phyloP scores from a whole-genome alignment of 2,797 vertebrate species.

The Phoxinus dragarum region DNA sequence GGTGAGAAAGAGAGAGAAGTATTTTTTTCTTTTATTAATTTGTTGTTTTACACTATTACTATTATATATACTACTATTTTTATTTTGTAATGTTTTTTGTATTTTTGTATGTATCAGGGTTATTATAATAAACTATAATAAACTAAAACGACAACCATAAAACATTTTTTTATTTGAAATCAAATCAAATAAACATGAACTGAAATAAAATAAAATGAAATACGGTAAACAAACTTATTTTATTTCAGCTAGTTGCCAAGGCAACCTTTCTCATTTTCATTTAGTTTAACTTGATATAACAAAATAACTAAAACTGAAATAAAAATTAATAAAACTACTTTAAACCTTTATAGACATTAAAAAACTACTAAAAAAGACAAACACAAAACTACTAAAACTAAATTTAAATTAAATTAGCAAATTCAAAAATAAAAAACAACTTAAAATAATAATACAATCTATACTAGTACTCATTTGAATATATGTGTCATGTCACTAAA shows the following conservation, averaged over 20 bases:
- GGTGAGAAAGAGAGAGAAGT: not conserved
- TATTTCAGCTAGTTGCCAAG: not conserved
- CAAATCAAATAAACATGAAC: not conserved
- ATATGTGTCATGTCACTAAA: not conserved
- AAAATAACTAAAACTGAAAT: not conserved
- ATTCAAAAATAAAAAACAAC: too few relatives aligned
- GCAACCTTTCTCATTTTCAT: not conserved
- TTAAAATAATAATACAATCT: too few relatives aligned
- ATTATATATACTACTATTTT: not conserved
- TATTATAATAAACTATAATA: not conserved
- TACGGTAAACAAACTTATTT: not conserved
- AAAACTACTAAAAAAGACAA: not conserved
- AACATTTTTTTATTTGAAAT: not conserved
- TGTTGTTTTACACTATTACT: not conserved
- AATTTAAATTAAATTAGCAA: not conserved
- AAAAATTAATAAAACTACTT: not conserved
- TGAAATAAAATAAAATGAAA: not conserved
- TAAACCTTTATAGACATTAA: not conserved
- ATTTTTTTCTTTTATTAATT: not conserved
- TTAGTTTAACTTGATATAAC: not conserved
- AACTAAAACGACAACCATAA: not conserved
- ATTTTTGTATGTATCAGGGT: not conserved
- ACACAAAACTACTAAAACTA: not conserved
- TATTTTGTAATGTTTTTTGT: not conserved
- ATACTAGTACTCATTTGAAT: not conserved